Base-by-base conservation (phyloP, 1,140 invertebrate genomes). In the Calosoma granatense region DNA sequence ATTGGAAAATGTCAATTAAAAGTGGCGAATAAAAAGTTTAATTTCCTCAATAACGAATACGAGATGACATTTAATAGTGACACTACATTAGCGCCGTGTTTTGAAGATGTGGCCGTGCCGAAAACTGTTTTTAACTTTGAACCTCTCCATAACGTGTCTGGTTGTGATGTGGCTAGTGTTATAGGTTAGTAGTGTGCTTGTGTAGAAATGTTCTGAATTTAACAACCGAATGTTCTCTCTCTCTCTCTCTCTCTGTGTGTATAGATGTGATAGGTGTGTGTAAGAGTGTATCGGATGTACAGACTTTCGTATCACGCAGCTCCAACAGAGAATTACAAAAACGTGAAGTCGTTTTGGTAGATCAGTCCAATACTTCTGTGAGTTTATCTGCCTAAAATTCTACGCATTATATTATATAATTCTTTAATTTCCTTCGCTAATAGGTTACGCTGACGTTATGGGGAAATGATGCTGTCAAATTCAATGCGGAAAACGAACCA, bases 181-280 rank as follows among this genome's bases (percentile, higher is more conserved):
- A 69, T 95, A 26, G 89, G 89, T 92, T 78, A 74, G 67, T 62
- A 51, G 15, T 41, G 41, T 51, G 22, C 2, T 21, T 59, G 17
- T n/a, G 14, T 15, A 17, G 4, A 43, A 4, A 41, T 53, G 51
- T 51, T 22, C 54, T 53, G 41, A 56, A 43, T 63, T 63, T 57
- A n/a, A n/a, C n/a, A n/a, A n/a, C n/a, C n/a, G n/a, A n/a, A n/a
- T n/a, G n/a, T n/a, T n/a, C n/a, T n/a, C n/a, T n/a, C n/a, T n/a
- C n/a, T n/a, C n/a, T n/a, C n/a, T n/a, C n/a, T n/a, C n/a, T n/a
- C n/a, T n/a, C 6, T n/a, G 59, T 65, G 64, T 64, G 74, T 77
- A 53, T 69, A 88, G 96, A 99, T 81, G 75, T 97, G 1, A 84
- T 98, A 72, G 96, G 91, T 51, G 82, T 99, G 20, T 91, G 91